These are phyloP conservation scores for Tachycineta bicolor DNA, from an alignment of 2,113 vertebrate genomes.

Conservation along the genomic window DNA sequence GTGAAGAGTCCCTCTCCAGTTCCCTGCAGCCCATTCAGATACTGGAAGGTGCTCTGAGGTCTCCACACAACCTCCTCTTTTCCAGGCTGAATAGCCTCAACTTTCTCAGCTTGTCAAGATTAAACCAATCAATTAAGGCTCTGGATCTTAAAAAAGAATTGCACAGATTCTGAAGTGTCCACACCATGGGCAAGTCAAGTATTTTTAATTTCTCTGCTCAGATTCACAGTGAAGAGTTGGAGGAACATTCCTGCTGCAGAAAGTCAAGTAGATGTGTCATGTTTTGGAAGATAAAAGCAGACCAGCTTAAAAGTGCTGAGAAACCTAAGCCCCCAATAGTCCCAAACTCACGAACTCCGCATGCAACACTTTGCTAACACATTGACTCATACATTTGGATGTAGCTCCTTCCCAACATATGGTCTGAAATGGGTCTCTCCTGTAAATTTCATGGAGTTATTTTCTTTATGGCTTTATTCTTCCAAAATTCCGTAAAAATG, in stretches of 20 bases:
- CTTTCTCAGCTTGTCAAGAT: neutral
- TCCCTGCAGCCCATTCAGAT: neutral
- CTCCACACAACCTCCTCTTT: neutral
- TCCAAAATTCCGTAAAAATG: constrained; percentile 13
- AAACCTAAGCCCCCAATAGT: neutral
- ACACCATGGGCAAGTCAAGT: neutral
- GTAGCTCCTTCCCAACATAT: constrained; percentile 26
- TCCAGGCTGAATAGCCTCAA: neutral
- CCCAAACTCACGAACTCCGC: neutral
- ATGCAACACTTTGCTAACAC: neutral
- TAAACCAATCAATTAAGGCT: neutral
- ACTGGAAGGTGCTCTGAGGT: neutral
- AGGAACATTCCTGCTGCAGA: neutral
- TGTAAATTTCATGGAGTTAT: constrained; percentile 48
- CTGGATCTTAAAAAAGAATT: neutral
- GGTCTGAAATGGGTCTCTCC: constrained; percentile 50
- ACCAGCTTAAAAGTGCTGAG: neutral
- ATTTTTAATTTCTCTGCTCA: neutral
- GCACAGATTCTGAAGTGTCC: neutral
- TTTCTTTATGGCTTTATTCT: constrained; percentile 44
- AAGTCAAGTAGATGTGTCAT: neutral
- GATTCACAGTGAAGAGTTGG: neutral
- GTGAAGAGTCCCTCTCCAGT: neutral
- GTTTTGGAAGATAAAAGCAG: neutral
- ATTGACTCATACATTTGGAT: constrained; percentile 2